phyloP scores from a whole-genome alignment of 2,113 vertebrate genomes.

The Spizaetus ornatus region DNA sequence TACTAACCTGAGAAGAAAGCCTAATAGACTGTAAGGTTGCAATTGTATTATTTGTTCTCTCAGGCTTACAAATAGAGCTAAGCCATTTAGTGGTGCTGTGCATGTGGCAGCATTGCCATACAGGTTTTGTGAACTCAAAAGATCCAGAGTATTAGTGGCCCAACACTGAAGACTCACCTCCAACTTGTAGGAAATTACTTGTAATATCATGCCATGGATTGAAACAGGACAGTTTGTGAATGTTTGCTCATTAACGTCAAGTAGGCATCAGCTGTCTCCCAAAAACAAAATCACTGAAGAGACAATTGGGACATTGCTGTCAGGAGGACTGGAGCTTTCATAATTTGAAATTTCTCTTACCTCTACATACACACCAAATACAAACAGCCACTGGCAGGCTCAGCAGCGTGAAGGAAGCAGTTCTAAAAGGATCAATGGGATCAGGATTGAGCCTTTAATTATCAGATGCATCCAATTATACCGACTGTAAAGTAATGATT shows the following conservation, averaged over 20 bases:
- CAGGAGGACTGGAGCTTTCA: not conserved
- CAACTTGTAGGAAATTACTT: not conserved
- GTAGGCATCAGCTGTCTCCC: not conserved
- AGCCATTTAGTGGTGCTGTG: not conserved
- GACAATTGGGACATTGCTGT: not conserved
- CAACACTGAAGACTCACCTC: not conserved
- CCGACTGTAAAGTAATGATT: not conserved
- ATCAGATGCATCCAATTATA: not conserved
- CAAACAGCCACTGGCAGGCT: not conserved
- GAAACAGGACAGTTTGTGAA: not conserved
- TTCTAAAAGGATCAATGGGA: not conserved
- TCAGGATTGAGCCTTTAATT: not conserved
- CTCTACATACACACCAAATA: not conserved
- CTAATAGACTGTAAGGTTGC: not conserved
- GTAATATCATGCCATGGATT: no score
- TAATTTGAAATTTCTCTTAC: not conserved
- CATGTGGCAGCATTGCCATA: not conserved
- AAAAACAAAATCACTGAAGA: not conserved
- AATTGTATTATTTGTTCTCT: not conserved
- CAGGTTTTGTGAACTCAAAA: not conserved
- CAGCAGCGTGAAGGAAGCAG: not conserved
- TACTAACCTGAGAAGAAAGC: not conserved
- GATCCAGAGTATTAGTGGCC: not conserved
- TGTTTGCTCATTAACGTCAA: not conserved
- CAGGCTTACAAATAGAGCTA: not conserved